These are phyloP conservation scores for Drosophila yooni DNA, from an alignment of 2,888 invertebrate genomes.

Conservation along the genomic window DNA sequence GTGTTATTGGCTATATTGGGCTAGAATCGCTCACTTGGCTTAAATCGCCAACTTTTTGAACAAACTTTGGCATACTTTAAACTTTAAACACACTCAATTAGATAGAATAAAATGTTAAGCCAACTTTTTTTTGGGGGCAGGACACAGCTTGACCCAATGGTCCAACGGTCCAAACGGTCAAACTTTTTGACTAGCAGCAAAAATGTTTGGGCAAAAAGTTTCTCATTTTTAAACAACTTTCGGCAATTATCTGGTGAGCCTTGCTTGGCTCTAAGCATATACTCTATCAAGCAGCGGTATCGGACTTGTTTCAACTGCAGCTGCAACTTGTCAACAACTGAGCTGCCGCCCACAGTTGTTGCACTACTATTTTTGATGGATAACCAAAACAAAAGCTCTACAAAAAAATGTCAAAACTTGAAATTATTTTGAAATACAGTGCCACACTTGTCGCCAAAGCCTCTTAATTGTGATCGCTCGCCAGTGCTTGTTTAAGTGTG, in stretches of 20 bases:
- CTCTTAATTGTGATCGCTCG: background rate
- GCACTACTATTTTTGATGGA: slow-evolving; percentile 30
- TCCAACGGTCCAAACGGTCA: slow-evolving; percentile 71
- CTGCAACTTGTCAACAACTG: slow-evolving; percentile 53
- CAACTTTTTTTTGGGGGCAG: slow-evolving; percentile 60
- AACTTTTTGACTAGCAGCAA: slow-evolving; percentile 77
- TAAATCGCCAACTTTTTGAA: slow-evolving; percentile 57
- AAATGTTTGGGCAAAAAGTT: slow-evolving; percentile 70
- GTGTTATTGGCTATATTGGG: slow-evolving; percentile 51
- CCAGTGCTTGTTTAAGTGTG: slow-evolving; percentile 42
- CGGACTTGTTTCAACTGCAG: slow-evolving; percentile 36
- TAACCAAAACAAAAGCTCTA: slow-evolving; percentile 20
- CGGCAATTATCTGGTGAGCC: slow-evolving; percentile 80
- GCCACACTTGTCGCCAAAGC: slow-evolving; percentile 16
- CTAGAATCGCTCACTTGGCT: slow-evolving; percentile 50
- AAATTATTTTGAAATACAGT: slow-evolving; percentile 32
- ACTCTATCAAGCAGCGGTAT: slow-evolving; percentile 13
- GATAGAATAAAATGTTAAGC: slow-evolving; percentile 78
- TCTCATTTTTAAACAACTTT: slow-evolving; percentile 72
- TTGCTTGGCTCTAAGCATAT: slow-evolving; percentile 46
- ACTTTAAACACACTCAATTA: slow-evolving; percentile 82
- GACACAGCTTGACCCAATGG: slow-evolving; percentile 75
- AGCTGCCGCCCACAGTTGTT: slow-evolving; percentile 43
- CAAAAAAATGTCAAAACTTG: slow-evolving; percentile 1
- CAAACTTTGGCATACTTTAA: slow-evolving; percentile 76